phyloP scores from a whole-genome alignment of 2,797 vertebrate species.

The Crypturellus tataupa region DNA sequence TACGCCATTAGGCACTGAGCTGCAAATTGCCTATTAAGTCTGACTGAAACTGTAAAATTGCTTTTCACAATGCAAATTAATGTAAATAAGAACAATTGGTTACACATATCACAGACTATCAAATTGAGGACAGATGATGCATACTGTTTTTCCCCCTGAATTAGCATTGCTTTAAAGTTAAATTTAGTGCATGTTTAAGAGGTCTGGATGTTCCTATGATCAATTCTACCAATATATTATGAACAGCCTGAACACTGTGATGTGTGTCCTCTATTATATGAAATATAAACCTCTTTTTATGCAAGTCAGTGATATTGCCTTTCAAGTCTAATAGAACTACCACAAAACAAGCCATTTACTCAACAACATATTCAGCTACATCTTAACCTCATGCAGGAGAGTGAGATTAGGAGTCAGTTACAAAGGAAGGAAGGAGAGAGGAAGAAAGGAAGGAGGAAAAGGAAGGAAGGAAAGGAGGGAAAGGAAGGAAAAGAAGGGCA shows the following conservation, averaged over 20 bases:
- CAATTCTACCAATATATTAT: conserved; percentile 43
- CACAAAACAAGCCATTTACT: conserved; percentile 5
- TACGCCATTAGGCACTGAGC: conserved; percentile 82
- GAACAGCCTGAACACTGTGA: background rate
- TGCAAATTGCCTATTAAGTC: conserved; percentile 86
- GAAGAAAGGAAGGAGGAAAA: background rate
- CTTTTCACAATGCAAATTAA: conserved; percentile 88
- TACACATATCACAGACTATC: conserved; percentile 86
- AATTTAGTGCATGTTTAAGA: conserved; percentile 69
- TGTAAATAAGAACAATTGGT: conserved; percentile 89
- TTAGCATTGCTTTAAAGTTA: conserved; percentile 81
- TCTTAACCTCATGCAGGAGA: background rate
- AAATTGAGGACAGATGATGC: conserved; percentile 80
- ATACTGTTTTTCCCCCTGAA: conserved; percentile 48
- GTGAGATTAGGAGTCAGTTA: background rate
- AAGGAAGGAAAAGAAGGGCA: background rate
- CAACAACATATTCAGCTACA: background rate
- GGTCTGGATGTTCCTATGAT: conserved; percentile 55
- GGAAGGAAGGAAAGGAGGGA: background rate
- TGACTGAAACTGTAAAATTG: conserved; percentile 87
- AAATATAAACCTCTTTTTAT: conserved; percentile 64
- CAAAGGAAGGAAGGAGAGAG: background rate
- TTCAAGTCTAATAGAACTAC: background rate
- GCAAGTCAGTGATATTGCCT: background rate
- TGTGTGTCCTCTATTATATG: conserved; percentile 41